phyloP scores from a whole-genome alignment of 2,113 vertebrate species.

The Nerophis lumbriciformis region DNA sequence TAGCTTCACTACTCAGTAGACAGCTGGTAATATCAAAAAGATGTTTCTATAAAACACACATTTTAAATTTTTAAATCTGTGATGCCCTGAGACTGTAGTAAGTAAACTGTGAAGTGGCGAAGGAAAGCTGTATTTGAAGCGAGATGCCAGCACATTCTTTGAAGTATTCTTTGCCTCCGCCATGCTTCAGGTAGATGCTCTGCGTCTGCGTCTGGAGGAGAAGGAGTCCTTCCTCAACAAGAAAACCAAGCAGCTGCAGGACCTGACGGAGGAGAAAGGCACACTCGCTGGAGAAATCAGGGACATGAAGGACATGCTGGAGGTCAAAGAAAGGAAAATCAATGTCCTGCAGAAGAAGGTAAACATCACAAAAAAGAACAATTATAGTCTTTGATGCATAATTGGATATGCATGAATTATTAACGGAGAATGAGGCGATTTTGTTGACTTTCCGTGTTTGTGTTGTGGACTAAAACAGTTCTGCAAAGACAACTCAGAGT shows the following conservation, averaged over 20 bases:
- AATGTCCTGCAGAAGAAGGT: conserved; percentile 99
- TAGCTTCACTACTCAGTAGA: too few relatives aligned
- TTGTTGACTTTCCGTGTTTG: neutral
- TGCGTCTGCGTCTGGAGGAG: conserved; percentile 92
- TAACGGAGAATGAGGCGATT: neutral
- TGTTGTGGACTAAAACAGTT: conserved; percentile 25
- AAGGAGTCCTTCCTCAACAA: conserved; percentile 98
- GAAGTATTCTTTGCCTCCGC: neutral
- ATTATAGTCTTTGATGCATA: neutral
- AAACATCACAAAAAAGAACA: conserved; percentile 13
- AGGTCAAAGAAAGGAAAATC: conserved; percentile 98
- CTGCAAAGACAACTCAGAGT: conserved; percentile 22
- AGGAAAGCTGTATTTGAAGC: too few relatives aligned
- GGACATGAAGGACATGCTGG: conserved; percentile 99
- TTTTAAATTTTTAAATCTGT: too few relatives aligned
- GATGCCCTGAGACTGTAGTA: too few relatives aligned
- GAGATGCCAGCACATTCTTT: too few relatives aligned
- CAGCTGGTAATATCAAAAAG: too few relatives aligned
- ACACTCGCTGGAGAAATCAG: conserved; percentile 94
- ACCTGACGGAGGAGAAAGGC: conserved; percentile 97
- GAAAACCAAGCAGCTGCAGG: conserved; percentile 98
- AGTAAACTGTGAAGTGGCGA: too few relatives aligned
- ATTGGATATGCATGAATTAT: neutral
- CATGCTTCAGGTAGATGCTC: conserved; percentile 85
- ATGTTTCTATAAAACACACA: too few relatives aligned